Evolutionary conservation across 2,888 invertebrate species (phyloP), one percentile per base, ranked within the genome.

Genomic region (Drosophila longiperda): DNA sequence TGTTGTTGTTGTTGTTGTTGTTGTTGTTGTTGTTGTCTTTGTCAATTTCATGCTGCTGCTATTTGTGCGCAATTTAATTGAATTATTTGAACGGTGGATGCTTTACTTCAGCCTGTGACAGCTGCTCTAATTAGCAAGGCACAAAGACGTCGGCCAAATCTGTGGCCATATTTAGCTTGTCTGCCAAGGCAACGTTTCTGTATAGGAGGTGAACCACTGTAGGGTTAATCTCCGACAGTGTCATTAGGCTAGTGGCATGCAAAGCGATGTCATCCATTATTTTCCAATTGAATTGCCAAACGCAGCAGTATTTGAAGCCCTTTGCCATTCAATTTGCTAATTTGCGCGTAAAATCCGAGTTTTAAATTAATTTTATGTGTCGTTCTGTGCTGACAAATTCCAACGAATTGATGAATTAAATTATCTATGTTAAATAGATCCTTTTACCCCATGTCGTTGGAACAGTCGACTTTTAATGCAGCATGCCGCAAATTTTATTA

Each of bases 51-150:
- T 48, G 66, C 60, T 48, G 66, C 66, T 71, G 63, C 55, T 66
- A 60, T 57, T 87, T 61, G 67, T 75, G 60, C 72, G 71, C 82
- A 79, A 70, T 82, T 90, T 86, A 86, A 86, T 86, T 86, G 90
- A 86, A 86, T 86, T 88, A 86, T 85, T 83, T 79, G 86, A 58
- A 69, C 62, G 68, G 64, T 63, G 70, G 65, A 68, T 71, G 66
- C 78, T 75, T 65, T 48, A 49, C 63, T 60, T 52, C 75, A 83
- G 86, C 75, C 85, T 73, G 78, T 75, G 81, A 76, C 81, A 76
- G 86, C 74, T 76, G 71, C 83, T 79, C 83, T 85, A 89, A 86
- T 89, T 86, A 82, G 88, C 55, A 63, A 55, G 62, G 74, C 64
- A 65, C 64, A 65, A 73, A 65, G 82, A 40, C 66, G 68, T n/a